Conservation (phyloP, 2,888 invertebrate genomes). For the Cabera pusaria region DNA sequence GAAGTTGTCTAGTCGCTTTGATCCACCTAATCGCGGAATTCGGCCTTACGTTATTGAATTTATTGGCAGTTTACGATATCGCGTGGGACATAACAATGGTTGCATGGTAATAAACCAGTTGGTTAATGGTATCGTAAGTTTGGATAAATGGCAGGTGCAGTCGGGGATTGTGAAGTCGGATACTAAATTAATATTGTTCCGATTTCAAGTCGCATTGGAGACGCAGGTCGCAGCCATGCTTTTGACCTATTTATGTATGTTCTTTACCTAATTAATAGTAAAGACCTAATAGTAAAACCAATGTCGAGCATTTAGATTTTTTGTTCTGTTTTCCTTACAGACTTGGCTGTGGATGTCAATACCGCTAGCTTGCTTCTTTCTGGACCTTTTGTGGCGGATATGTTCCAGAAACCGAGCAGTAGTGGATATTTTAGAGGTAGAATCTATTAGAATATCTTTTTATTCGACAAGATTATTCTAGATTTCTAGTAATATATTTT, state of each 20-base stretch:
- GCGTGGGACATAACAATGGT: conserved; percentile 11
- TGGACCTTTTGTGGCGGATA: conserved; percentile 71
- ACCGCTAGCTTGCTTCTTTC: conserved; percentile 59
- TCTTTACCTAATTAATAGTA: no score
- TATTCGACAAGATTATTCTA: no score
- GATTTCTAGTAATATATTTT: no score
- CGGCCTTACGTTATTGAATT: conserved; percentile 13
- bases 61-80: conserved; percentile 13
- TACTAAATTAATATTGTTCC: no score
- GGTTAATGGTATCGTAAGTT: conserved; percentile 4
- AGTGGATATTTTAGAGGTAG: conserved; percentile 63
- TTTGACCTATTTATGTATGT: no score
- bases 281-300: no score
- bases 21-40: conserved; percentile 16
- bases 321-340: no score
- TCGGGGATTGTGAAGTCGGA: conserved; percentile 1
- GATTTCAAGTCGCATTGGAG: no score
- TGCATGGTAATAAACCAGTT: conserved; percentile 8
- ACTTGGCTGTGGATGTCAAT: conserved; percentile 72
- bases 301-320: no score
- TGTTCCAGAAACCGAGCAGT: conserved; percentile 61
- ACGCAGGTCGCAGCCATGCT: no score
- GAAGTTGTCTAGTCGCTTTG: conserved; percentile 23
- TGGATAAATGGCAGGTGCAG: conserved; percentile 5
- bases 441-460: conserved; percentile 23